Evolutionary conservation across 2,888 invertebrate species (phyloP), one percentile per base, ranked within the genome.

Genomic region (Elysia crispata): DNA sequence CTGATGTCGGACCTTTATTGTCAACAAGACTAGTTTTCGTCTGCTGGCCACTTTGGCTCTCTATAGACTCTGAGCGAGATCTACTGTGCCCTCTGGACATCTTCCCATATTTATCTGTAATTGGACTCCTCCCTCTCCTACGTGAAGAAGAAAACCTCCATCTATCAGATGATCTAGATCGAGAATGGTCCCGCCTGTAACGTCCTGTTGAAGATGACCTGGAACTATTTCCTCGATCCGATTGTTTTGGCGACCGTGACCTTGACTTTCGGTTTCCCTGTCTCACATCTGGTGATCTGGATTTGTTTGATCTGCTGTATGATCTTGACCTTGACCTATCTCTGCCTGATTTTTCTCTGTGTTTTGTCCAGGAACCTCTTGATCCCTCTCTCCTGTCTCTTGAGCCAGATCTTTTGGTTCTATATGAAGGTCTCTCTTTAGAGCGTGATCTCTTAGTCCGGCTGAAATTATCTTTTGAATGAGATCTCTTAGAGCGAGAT

Each of bases 141-240:
- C 62, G 50, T 1, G 50, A 62, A 62, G 60, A 62, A 20, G 41
- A 41, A 41, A 41, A 41, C 5, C 60, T 5, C 20, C 31, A 49
- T n/a, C 74, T 50, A 1, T 79, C 79, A 1, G 23, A 15, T 20
- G 79, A 79, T 23, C 67, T 30, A n/a, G 78, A 78, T 30, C 78
- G 18, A n/a, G 79, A 79, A 13, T 66, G 60, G 6, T 49, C 41
- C 66, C 73, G 73, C 54, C 74, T 66, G 20, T 78, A 33, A 41
- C 54, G 13, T 20, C 8, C 70, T 50, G 30, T 28, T 6, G 77
- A 80, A 30, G 1, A 28, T 30, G 76, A 76, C 20, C 76, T 69
- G 41, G 76, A 80, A 23, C 72, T 76, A n/a, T 77, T 73, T 57
- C 73, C 62, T 33, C 80, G 67, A 60, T 64, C 76, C 20, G 28